Percentiles rank a stretch among this genome's conserved stretches.
phyloP scores from a whole-genome alignment of 92 coral and sea anemone genomes.

The Epizoanthus rinbou region DNA sequence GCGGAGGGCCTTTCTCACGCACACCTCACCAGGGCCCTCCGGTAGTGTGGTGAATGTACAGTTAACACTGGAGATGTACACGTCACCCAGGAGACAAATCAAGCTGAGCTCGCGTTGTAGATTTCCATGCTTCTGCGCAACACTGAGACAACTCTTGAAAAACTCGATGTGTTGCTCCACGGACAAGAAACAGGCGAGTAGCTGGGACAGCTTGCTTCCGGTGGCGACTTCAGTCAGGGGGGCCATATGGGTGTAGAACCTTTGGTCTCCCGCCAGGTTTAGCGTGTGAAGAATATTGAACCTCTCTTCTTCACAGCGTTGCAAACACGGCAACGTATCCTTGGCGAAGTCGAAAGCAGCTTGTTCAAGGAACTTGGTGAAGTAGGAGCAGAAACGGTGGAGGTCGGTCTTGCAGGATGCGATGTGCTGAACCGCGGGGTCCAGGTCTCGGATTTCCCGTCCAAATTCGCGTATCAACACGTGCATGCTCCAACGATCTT shows the following conservation, averaged over 20 bases:
- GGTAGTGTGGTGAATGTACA: slow-evolving; percentile 44
- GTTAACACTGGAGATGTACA: slow-evolving; percentile 50
- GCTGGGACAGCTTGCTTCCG: slow-evolving; percentile 27
- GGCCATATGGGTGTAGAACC: slow-evolving; percentile 18
- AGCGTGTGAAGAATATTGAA: slow-evolving; percentile 43
- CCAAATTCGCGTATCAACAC: slow-evolving; percentile 40
- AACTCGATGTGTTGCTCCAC: slow-evolving; percentile 44
- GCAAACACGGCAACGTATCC: slow-evolving; percentile 17
- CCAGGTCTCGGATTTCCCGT: slow-evolving; percentile 35
- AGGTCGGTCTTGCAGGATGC: slow-evolving; percentile 30
- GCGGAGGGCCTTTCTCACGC: slow-evolving; percentile 30
- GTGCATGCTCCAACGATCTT: slow-evolving; percentile 43
- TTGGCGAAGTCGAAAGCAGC: slow-evolving; percentile 16
- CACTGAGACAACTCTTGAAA: slow-evolving; percentile 26
- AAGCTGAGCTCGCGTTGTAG: slow-evolving; percentile 38
- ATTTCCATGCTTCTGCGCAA: slow-evolving; percentile 42
- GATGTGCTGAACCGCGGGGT: slow-evolving; percentile 28
- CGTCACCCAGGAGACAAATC: slow-evolving; percentile 34
- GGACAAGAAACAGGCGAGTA: slow-evolving; percentile 30
- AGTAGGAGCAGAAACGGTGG: slow-evolving; percentile 46
- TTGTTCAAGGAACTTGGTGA: slow-evolving; percentile 15
- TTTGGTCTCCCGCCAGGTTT: slow-evolving; percentile 22
- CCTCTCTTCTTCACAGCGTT: slow-evolving; percentile 38
- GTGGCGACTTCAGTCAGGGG: slow-evolving; percentile 23
- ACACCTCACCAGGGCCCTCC: slow-evolving; percentile 39